Base-by-base conservation (phyloP, 2,113 vertebrate genomes). In the Chaetops frenatus region DNA sequence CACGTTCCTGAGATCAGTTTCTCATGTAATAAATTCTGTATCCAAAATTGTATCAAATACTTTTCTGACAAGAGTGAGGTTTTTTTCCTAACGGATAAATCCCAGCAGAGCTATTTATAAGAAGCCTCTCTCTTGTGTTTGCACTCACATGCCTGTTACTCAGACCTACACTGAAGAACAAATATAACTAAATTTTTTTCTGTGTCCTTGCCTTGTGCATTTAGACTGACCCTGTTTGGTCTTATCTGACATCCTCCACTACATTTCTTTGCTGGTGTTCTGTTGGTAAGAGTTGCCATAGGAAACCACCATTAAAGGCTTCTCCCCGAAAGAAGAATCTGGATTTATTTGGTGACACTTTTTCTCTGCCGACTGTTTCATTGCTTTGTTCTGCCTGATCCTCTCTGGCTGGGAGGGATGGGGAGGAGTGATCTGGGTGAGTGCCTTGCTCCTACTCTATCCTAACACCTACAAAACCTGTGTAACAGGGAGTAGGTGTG, bases 11-110 rank as follows among this genome's bases (percentile, higher is more conserved):
- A 92, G 92, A 95, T 90, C 79, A 90, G 92, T 97, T 97, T 95
- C 95, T 97, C 94, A 89, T 96, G 94, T 91, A 92, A 95, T 96
- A 95, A 97, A 97, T 96, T 95, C 81, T 95, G 87, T 95, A 91
- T 94, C 95, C 93, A 96, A 89, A 97, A 91, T 91, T 87, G 76
- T 92, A 93, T 96, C 94, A 95, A 94, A 95, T 96, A 94, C 70
- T 95, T 96, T 80, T 82, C 87, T 96, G 94, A 94, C 95, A 95
- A 82, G 84, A 85, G 42, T 28, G 50, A 92, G 47, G 7, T 1
- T n/a, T 77, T 80, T 95, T 95, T 56, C 15, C 69, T 85, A 92
- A 78, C 2, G 2, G 80, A 79, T 86, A 92, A 95, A 87, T 96
- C 93, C 95, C 97, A 94, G 88, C 79, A 87, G 93, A 88, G 70